A percentile compares a stretch with the other conserved stretches of the same genome.
Evolutionary conservation across 2,113 vertebrate genomes (phyloP).

Genomic region (Corythoichthys intestinalis): DNA sequence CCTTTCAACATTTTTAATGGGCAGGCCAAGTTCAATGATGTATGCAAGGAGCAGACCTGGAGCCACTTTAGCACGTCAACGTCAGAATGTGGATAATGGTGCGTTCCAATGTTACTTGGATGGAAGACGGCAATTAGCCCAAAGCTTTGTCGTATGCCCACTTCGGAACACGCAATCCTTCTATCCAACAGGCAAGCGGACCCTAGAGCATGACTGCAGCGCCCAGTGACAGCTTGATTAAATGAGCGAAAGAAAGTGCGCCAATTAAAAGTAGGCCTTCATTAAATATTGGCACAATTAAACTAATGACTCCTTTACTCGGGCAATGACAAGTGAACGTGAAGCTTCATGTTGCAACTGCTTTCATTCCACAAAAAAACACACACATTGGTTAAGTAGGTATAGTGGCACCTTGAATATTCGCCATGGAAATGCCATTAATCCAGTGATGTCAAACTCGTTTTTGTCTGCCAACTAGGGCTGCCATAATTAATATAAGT

Average conservation of each 20-base stretch:
- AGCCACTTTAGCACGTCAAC: not conserved
- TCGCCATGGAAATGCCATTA: too few relatives aligned
- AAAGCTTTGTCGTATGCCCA: not conserved
- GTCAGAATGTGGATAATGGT: conserved; percentile 2
- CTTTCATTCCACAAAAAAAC: not conserved
- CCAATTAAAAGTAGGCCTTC: not conserved
- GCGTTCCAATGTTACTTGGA: not conserved
- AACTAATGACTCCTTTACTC: not conserved
- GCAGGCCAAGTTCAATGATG: not conserved
- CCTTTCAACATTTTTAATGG: not conserved
- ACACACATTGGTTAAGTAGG: not conserved
- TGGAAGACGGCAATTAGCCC: conserved; percentile 2
- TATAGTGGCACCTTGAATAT: too few relatives aligned
- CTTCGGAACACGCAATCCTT: not conserved
- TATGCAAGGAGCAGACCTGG: not conserved
- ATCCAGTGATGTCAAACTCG: too few relatives aligned
- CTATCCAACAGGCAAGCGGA: not conserved
- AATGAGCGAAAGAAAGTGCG: not conserved
- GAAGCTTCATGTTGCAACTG: not conserved
- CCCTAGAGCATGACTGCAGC: not conserved
- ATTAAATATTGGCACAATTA: not conserved
- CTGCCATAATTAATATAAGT: too few relatives aligned
- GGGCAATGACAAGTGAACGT: not conserved
- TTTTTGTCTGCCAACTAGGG: too few relatives aligned
- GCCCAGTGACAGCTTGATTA: not conserved